Percentiles rank a stretch among this genome's conserved stretches.
phyloP scores from a whole-genome alignment of 2,797 vertebrate genomes.

The Arrhamphus sclerolepis region DNA sequence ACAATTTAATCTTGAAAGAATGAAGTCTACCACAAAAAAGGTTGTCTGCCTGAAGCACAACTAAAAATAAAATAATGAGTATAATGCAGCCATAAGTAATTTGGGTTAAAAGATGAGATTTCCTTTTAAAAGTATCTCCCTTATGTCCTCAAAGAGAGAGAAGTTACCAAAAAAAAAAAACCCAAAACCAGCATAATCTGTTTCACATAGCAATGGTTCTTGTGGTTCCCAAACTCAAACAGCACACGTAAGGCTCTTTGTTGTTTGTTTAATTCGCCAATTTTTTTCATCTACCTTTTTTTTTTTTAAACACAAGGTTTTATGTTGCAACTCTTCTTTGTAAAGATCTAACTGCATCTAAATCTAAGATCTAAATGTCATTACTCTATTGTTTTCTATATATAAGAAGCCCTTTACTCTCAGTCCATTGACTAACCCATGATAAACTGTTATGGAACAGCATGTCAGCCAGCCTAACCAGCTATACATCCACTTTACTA shows the following conservation, averaged over 20 bases:
- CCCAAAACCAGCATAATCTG: neutral
- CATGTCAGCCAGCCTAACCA: too few species aligned
- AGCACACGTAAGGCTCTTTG: neutral
- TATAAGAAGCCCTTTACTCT: neutral
- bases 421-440: neutral
- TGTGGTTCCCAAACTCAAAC: neutral
- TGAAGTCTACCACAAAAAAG: neutral
- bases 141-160: neutral
- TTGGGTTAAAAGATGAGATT: neutral
- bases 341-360: too few species aligned
- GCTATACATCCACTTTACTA: too few species aligned
- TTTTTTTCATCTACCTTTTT: neutral
- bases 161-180: neutral
- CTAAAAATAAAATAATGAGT: neutral
- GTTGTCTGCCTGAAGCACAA: neutral
- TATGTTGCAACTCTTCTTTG: neutral
- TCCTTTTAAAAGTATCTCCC: neutral
- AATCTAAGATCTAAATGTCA: neutral
- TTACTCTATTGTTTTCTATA: neutral
- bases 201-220: neutral
- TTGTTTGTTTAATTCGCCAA: neutral
- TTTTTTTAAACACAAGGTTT: too few species aligned
- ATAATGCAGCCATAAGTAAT: neutral
- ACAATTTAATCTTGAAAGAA: neutral
- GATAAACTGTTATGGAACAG: neutral